Evolutionary conservation across 2,888 invertebrate genomes (phyloP).

Genomic region (Orgyia antiqua): DNA sequence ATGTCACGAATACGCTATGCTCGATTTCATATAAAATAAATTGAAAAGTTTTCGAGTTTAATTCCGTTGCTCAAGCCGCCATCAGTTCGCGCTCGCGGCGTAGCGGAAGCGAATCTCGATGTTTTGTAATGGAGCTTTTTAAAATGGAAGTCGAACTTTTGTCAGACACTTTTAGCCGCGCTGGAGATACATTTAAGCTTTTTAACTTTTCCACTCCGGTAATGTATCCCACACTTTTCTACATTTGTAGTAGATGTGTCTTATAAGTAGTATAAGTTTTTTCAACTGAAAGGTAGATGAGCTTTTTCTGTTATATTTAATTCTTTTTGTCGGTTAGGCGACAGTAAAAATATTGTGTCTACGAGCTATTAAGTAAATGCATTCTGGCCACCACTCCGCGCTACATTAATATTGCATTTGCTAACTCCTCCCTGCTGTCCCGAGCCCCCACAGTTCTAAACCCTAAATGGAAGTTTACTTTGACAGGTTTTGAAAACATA

Average conservation of each 20-base stretch:
- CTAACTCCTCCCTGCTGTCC: slow-evolving; percentile 44
- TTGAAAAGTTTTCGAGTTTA: slow-evolving; percentile 70
- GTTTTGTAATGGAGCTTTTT: slow-evolving; percentile 79
- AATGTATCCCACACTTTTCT: slow-evolving; percentile 73
- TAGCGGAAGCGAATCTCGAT: slow-evolving; percentile 76
- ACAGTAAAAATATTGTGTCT: slow-evolving; percentile 69
- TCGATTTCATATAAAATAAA: slow-evolving; percentile 68
- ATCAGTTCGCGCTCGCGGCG: slow-evolving; percentile 59
- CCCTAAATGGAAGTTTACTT: slow-evolving; percentile 32
- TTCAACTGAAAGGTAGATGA: slow-evolving; percentile 49
- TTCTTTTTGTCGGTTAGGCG: slow-evolving; percentile 57
- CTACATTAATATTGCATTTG: slow-evolving; percentile 82
- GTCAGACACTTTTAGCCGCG: slow-evolving; percentile 78
- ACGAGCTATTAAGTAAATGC: slow-evolving; percentile 75
- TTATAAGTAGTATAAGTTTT: slow-evolving; percentile 56
- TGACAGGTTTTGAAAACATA: slow-evolving; percentile 35
- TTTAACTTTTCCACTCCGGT: slow-evolving; percentile 78
- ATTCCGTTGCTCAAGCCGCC: slow-evolving; percentile 60
- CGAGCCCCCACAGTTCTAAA: slow-evolving; percentile 35
- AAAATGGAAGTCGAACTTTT: slow-evolving; percentile 78
- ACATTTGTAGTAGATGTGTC: slow-evolving; percentile 43
- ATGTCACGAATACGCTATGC: slow-evolving; percentile 46
- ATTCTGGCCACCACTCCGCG: slow-evolving; percentile 64
- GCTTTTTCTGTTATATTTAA: too few species aligned
- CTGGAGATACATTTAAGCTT: slow-evolving; percentile 78